phyloP scores from a whole-genome alignment of 2,113 vertebrate species.

The Macquaria australasica region DNA sequence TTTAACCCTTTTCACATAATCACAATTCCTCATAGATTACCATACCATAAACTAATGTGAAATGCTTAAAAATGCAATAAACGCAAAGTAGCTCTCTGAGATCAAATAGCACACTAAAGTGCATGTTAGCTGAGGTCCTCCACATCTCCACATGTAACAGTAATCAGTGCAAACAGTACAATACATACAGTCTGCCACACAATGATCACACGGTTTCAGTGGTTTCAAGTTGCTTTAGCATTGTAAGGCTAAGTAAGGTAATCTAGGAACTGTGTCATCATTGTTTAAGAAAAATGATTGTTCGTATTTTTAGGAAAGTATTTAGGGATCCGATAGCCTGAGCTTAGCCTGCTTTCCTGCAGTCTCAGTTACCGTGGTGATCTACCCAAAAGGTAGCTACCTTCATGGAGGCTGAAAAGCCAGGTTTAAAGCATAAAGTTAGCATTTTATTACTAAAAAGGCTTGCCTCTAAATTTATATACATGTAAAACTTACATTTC shows the following conservation, averaged over 20 bases:
- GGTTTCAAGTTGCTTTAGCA: background rate
- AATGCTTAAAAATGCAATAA: background rate
- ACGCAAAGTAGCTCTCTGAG: background rate
- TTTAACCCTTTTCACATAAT: background rate
- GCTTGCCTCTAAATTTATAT: too few species aligned
- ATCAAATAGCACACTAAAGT: background rate
- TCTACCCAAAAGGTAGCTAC: background rate
- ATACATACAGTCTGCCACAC: background rate
- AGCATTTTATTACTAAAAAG: background rate
- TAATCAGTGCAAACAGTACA: background rate
- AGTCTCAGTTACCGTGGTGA: slow-evolving; percentile 10
- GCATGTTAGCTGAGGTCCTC: background rate
- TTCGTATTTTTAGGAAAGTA: background rate
- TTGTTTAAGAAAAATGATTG: background rate
- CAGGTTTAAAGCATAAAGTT: background rate
- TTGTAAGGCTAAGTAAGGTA: background rate
- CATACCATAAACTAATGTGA: background rate
- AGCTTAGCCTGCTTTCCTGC: background rate
- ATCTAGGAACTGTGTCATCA: background rate
- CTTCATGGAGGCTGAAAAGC: background rate
- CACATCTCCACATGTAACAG: background rate
- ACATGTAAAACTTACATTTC: background rate
- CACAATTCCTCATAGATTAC: background rate
- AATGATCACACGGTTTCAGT: background rate
- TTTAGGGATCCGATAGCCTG: background rate